Evolutionary conservation across 2,888 invertebrate species (phyloP).

Genomic region (Koerneria pararmatus): DNA sequence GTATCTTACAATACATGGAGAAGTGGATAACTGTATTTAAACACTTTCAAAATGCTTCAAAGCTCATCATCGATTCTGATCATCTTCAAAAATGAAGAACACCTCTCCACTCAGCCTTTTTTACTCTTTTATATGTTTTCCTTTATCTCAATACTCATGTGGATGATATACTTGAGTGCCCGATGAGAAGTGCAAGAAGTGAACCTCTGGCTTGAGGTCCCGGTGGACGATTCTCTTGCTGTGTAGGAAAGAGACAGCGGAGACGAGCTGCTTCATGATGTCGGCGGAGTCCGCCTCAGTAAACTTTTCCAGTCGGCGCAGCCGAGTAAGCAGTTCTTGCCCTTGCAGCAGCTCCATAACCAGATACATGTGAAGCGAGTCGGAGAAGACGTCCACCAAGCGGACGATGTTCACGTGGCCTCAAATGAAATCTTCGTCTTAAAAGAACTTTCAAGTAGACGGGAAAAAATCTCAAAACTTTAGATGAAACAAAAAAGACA

Average conservation of each 20-base stretch:
- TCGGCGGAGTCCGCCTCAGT: constrained; percentile 76
- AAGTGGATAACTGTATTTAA: too few species aligned
- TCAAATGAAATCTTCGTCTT: neutral
- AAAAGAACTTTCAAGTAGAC: too few species aligned
- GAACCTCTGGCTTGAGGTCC: constrained; percentile 89
- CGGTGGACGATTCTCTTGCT: constrained; percentile 79
- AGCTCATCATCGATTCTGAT: too few species aligned
- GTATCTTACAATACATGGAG: too few species aligned
- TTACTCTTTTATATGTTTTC: neutral
- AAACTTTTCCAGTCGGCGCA: constrained; percentile 70
- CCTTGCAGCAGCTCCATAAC: constrained; percentile 75
- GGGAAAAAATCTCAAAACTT: neutral
- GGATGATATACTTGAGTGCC: too few species aligned
- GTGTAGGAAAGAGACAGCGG: constrained; percentile 82
- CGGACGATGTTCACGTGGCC: constrained; percentile 79
- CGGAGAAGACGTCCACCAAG: constrained; percentile 76
- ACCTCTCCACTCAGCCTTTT: neutral
- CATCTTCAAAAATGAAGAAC: too few species aligned
- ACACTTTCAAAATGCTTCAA: too few species aligned
- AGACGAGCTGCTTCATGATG: constrained; percentile 75
- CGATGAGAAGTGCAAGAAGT: neutral
- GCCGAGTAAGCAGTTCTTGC: constrained; percentile 62
- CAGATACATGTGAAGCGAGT: constrained; percentile 76
- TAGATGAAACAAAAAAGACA: neutral
- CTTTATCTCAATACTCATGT: neutral